A percentile compares a stretch with the other conserved stretches of the same genome.
Conservation (phyloP, 2,888 invertebrate genomes). For the Drosophila yooni region DNA sequence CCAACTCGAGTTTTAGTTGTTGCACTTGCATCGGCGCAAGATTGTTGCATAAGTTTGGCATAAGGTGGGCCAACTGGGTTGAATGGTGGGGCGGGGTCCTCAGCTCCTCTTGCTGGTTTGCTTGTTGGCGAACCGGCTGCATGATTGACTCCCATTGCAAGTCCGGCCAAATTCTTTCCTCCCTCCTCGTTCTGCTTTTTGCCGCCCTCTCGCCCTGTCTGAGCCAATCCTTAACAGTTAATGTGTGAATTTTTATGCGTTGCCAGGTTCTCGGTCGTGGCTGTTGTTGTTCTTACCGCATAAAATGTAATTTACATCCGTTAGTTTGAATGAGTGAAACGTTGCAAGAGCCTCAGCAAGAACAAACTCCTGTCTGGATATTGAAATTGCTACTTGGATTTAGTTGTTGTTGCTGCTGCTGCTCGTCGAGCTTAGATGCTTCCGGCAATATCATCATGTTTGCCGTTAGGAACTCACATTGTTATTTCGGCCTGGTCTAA, state of each 20-base stretch:
- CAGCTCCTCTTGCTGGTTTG: background rate
- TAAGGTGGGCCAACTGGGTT: constrained; percentile 45
- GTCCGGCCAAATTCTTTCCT: constrained; percentile 39
- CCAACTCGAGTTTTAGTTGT: constrained; percentile 56
- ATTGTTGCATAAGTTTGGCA: constrained; percentile 78
- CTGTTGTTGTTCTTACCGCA: constrained; percentile 71
- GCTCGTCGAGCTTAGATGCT: constrained; percentile 9
- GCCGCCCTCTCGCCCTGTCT: background rate
- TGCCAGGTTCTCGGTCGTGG: constrained; percentile 70
- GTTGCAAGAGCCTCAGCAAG: constrained; percentile 23
- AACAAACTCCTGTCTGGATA: constrained; percentile 13
- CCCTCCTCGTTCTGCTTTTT: constrained; percentile 18
- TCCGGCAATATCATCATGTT: constrained; percentile 53
- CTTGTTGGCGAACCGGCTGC: constrained; percentile 58
- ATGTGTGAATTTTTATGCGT: constrained; percentile 81
- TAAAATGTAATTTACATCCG: constrained; percentile 81
- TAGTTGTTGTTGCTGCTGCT: constrained; percentile 28
- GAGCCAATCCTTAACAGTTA: constrained; percentile 75
- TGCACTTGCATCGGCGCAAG: constrained; percentile 72
- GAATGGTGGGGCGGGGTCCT: constrained; percentile 9
- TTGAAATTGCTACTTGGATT: constrained; percentile 69
- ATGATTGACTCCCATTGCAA: constrained; percentile 73
- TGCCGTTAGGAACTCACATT: constrained; percentile 68
- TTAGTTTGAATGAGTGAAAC: constrained; percentile 65
- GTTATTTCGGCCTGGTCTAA: constrained; percentile 52